A percentile compares a stretch with the other conserved stretches of the same genome.
phyloP scores from a whole-genome alignment of 2,113 vertebrate genomes.

The Paradisaea rubra region DNA sequence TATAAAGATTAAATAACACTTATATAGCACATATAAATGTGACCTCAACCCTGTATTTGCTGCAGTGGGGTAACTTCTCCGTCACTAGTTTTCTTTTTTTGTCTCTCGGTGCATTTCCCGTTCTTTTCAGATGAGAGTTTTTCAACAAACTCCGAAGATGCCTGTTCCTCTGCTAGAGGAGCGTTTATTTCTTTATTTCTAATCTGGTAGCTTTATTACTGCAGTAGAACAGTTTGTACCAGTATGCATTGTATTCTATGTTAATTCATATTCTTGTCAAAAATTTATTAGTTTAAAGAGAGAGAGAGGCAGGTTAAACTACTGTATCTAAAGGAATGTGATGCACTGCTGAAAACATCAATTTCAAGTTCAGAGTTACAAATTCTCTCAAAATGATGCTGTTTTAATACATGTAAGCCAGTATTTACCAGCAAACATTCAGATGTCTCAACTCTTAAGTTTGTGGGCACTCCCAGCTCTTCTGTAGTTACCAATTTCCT shows the following conservation, averaged over 20 bases:
- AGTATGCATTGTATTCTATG: neutral
- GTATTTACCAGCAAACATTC: neutral
- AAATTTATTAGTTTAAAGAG: neutral
- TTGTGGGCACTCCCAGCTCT: neutral
- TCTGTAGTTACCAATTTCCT: neutral
- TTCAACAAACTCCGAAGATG: neutral
- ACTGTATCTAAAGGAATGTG: neutral
- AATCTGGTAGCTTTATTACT: neutral
- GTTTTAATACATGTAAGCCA: neutral
- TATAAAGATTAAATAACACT: neutral
- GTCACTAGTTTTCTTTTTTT: neutral
- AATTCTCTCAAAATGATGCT: neutral
- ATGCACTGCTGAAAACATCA: neutral
- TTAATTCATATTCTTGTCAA: neutral
- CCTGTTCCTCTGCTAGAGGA: neutral
- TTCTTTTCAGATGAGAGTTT: neutral
- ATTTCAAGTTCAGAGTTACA: neutral
- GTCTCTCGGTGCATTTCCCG: neutral
- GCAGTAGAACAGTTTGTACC: neutral
- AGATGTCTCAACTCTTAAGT: neutral
- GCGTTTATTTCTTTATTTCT: neutral
- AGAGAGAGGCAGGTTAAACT: neutral
- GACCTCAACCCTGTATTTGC: neutral
- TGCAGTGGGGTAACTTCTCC: neutral
- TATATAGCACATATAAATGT: neutral